A percentile compares a stretch with the other conserved stretches of the same genome.
Evolutionary conservation across 2,888 invertebrate genomes (phyloP).

Genomic region (Melinaea marsaeus): DNA sequence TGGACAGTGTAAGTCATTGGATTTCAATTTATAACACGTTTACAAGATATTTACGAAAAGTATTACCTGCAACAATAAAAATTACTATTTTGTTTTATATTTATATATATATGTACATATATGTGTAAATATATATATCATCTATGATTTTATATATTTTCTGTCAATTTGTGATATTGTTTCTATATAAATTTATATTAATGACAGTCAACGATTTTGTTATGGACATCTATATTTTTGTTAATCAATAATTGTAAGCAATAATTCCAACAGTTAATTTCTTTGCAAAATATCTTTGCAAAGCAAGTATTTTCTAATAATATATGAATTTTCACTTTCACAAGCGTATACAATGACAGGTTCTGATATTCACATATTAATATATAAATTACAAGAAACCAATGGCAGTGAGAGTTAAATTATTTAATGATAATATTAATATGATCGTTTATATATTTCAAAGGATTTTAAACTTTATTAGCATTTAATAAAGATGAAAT

Average conservation of each 20-base stretch:
- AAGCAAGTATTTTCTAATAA: not conserved
- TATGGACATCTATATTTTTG: too few relatives aligned
- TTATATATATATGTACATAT: too few relatives aligned
- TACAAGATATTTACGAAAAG: too few relatives aligned
- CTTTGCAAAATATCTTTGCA: not conserved
- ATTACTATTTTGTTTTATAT: too few relatives aligned
- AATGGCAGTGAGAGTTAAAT: not conserved
- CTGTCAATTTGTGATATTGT: too few relatives aligned
- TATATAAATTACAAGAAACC: not conserved
- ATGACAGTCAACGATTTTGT: too few relatives aligned
- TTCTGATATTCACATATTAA: slow-evolving; percentile 22
- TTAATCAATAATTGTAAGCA: not conserved
- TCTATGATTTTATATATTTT: too few relatives aligned
- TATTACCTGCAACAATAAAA: too few relatives aligned
- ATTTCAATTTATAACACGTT: not conserved
- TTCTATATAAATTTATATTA: too few relatives aligned
- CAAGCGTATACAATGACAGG: slow-evolving; percentile 37
- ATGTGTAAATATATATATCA: too few relatives aligned
- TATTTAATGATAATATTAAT: not conserved
- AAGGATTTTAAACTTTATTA: not conserved
- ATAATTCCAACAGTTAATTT: not conserved
- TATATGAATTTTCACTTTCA: slow-evolving; percentile 38
- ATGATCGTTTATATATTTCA: not conserved
- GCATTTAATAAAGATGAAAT: not conserved
- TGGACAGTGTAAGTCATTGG: slow-evolving; percentile 20